A percentile compares a stretch with the other conserved stretches of the same genome.
These are phyloP conservation scores for Leucozona laternaria DNA, from an alignment of 2,888 invertebrate genomes.

Conservation along the genomic window DNA sequence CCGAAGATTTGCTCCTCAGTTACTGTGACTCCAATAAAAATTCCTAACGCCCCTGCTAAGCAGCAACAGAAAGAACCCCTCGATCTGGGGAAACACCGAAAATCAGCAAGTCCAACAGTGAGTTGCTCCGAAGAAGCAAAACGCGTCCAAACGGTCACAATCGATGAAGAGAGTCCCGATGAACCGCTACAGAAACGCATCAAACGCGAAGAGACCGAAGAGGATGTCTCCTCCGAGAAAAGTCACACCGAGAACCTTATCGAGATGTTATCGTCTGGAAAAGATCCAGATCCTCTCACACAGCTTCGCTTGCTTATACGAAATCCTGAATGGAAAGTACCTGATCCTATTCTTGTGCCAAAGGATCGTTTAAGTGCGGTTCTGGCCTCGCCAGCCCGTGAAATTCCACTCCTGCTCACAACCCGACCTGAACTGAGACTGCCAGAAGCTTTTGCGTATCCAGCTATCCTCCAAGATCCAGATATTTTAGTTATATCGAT, in stretches of 20 bases:
- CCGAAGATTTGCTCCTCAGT: constrained; percentile 77
- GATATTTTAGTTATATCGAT: constrained; percentile 91
- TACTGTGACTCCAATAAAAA: constrained; percentile 75
- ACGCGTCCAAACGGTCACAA: constrained; percentile 83
- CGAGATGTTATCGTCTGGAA: constrained; percentile 83
- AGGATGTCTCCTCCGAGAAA: constrained; percentile 83
- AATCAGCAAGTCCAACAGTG: constrained; percentile 89
- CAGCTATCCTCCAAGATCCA: constrained; percentile 90
- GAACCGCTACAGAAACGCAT: constrained; percentile 85
- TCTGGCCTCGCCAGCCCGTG: constrained; percentile 89
- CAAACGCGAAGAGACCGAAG: constrained; percentile 84
- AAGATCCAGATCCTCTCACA: constrained; percentile 87
- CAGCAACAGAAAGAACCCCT: constrained; percentile 88
- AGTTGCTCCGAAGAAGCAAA: constrained; percentile 90
- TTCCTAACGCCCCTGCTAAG: constrained; percentile 73
- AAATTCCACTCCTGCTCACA: constrained; percentile 90
- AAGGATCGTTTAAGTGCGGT: constrained; percentile 89
- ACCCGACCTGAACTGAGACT: constrained; percentile 89
- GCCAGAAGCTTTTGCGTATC: constrained; percentile 90
- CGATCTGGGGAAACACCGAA: constrained; percentile 88
- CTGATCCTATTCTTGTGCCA: constrained; percentile 92
- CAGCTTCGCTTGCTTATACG: constrained; percentile 89
- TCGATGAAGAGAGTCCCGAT: constrained; percentile 80
- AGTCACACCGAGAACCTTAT: constrained; percentile 81
- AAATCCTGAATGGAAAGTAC: constrained; percentile 89